Conservation (phyloP, 2,113 vertebrate species). For the Symphodus melops region DNA sequence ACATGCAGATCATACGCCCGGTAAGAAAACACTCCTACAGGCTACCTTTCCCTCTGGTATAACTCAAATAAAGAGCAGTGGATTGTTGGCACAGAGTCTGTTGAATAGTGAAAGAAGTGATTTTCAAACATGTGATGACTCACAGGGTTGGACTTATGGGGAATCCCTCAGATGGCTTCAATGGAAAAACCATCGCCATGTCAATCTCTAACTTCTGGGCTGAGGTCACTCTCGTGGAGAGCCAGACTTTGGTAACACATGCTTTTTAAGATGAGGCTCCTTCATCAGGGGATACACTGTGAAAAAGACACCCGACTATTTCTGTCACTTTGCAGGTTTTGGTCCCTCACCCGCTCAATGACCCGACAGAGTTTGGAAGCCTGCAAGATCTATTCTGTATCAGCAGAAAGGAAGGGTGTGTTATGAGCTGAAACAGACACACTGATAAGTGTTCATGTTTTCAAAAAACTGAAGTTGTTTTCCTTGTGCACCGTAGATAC, state of each 20-base stretch:
- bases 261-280: neutral
- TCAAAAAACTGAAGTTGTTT: neutral
- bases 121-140: neutral
- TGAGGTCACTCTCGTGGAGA: slow-evolving; percentile 85
- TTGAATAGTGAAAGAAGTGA: neutral
- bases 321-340: slow-evolving; percentile 73
- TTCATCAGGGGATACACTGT: fast-evolving
- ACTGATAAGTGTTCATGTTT: neutral
- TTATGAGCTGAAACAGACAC: neutral
- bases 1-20: slow-evolving; percentile 83
- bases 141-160: slow-evolving; percentile 87
- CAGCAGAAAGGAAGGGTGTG: slow-evolving; percentile 87
- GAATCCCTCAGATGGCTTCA: slow-evolving; percentile 88
- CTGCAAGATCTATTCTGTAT: slow-evolving; percentile 87
- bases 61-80: neutral
- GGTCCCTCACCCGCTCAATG: slow-evolving; percentile 86
- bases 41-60: neutral
- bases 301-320: neutral
- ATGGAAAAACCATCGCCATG: slow-evolving; percentile 89
- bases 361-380: slow-evolving; percentile 88
- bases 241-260: slow-evolving; percentile 81
- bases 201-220: slow-evolving; percentile 89
- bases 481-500: slow-evolving; percentile 72
- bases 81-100: neutral
- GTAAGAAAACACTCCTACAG: slow-evolving; percentile 54